Percentiles rank a stretch among this genome's conserved stretches.
Conservation (phyloP, 2,113 vertebrate genomes). For the Strix aluco region DNA sequence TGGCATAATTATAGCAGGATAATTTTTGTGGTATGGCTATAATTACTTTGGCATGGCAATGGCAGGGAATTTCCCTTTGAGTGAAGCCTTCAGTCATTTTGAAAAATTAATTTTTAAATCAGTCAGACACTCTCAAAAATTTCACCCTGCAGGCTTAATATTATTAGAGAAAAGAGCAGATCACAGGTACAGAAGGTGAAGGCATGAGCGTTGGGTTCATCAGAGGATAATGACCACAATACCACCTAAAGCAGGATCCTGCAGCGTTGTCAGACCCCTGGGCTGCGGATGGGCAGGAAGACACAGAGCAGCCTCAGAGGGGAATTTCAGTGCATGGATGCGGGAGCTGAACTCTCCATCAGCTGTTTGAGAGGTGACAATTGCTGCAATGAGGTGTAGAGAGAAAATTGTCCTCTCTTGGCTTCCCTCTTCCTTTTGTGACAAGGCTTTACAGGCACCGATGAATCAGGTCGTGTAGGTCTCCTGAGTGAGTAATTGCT, state of each 20-base stretch:
- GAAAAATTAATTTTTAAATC: neutral
- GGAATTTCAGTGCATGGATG: neutral
- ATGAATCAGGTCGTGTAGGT: neutral
- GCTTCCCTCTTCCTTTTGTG: neutral
- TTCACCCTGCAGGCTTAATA: neutral
- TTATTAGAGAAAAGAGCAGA: neutral
- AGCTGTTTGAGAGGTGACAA: neutral
- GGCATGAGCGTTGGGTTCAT: neutral
- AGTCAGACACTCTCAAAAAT: neutral
- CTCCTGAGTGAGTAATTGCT: neutral
- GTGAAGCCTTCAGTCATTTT: neutral
- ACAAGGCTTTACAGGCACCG: neutral
- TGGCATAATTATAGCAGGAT: accelerated
- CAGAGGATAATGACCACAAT: accelerated
- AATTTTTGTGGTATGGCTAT: neutral
- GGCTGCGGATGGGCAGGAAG: neutral
- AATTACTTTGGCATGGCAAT: neutral
- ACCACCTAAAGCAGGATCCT: neutral
- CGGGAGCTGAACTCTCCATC: neutral
- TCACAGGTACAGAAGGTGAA: neutral
- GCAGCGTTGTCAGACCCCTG: accelerated
- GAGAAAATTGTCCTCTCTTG: neutral
- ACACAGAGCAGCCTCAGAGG: neutral
- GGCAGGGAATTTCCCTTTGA: neutral
- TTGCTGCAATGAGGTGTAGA: neutral